Evolutionary conservation across 2,113 vertebrate species (phyloP).

Genomic region (Eptesicus fuscus): DNA sequence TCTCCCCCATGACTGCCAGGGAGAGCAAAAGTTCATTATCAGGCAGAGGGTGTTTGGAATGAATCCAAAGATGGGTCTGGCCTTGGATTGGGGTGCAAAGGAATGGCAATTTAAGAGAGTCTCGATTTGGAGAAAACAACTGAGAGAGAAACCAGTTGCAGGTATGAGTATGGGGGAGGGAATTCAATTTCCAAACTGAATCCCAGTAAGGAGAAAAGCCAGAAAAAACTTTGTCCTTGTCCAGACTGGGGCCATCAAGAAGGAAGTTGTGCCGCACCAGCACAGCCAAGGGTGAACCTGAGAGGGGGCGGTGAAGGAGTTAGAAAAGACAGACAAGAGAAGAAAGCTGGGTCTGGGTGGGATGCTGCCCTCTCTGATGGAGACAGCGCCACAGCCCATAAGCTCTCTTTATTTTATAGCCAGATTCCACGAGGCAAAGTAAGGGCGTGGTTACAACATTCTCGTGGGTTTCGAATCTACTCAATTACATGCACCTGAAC

Average conservation of each 20-base stretch:
- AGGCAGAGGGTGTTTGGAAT: neutral
- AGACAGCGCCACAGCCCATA: no score
- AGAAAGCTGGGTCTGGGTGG: no score
- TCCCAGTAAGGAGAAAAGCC: neutral
- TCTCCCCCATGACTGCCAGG: neutral
- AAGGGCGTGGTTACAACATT: no score
- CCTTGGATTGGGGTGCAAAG: neutral
- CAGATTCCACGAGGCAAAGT: no score
- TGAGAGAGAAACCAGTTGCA: neutral
- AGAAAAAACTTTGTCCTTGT: neutral
- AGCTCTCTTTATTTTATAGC: no score
- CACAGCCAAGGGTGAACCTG: no score
- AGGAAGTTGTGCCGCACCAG: neutral
- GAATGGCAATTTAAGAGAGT: neutral
- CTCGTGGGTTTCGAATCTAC: no score
- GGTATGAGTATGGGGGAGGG: neutral
- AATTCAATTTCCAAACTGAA: neutral
- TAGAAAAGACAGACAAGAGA: no score
- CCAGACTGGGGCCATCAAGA: neutral
- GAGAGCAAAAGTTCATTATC: neutral
- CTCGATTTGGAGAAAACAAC: neutral
- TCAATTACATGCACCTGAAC: no score
- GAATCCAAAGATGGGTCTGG: neutral
- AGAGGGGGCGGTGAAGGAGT: no score
- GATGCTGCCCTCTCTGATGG: no score